These are phyloP conservation scores for Formicarius rufipectus DNA, from an alignment of 2,113 vertebrate species.

Conservation along the genomic window DNA sequence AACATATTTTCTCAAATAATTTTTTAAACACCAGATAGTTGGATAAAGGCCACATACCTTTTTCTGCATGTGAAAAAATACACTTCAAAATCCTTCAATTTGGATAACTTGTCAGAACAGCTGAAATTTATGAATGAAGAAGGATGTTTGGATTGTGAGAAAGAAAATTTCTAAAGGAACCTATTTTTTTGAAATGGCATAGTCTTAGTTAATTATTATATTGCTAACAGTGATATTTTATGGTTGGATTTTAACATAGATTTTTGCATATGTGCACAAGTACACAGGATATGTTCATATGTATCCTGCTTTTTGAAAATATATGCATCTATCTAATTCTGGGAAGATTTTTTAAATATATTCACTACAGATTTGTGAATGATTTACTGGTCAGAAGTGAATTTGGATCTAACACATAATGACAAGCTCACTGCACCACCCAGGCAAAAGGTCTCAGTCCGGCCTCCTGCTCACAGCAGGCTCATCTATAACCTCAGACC, in stretches of 20 bases:
- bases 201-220: neutral
- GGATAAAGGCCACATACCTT: neutral
- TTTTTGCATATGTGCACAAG: neutral
- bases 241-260: neutral
- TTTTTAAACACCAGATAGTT: neutral
- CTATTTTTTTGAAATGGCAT: neutral
- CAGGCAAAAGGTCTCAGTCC: neutral
- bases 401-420: neutral
- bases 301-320: neutral
- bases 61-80: neutral
- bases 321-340: neutral
- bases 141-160: neutral
- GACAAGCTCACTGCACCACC: neutral
- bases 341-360: neutral
- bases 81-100: neutral
- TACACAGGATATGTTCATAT: neutral
- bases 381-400: neutral
- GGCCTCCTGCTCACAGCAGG: neutral
- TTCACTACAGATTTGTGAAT: neutral
- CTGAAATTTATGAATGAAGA: neutral
- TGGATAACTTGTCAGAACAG: neutral
- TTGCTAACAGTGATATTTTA: neutral
- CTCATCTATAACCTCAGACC: neutral
- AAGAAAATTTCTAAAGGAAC: neutral
- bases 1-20: neutral